These are phyloP conservation scores for Cetonia aurata DNA, from an alignment of 2,888 invertebrate genomes.

Conservation along the genomic window DNA sequence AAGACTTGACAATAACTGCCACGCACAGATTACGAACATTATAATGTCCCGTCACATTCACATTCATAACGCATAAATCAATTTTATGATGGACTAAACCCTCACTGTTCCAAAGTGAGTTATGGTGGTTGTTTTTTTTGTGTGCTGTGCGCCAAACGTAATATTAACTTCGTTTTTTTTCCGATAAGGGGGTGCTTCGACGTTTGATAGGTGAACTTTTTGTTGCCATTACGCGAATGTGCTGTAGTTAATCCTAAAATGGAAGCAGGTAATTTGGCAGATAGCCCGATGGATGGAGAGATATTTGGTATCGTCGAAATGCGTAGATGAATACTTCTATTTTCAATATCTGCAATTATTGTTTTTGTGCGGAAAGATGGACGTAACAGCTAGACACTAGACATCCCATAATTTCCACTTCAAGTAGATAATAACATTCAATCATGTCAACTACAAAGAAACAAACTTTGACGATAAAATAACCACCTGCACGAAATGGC, in stretches of 20 bases:
- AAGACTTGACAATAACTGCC: conserved; percentile 39
- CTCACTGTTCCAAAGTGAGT: conserved; percentile 15
- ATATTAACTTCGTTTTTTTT: conserved; percentile 13
- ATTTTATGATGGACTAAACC: conserved; percentile 36
- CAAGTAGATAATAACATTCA: background rate
- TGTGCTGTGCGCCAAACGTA: background rate
- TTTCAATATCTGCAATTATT: too few relatives aligned
- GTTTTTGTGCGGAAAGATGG: too few relatives aligned
- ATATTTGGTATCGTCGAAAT: too few relatives aligned
- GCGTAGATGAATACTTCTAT: background rate
- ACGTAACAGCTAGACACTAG: background rate
- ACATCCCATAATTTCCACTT: background rate
- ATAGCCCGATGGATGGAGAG: background rate
- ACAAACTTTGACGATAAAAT: background rate
- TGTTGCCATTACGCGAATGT: background rate
- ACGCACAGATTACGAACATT: conserved; percentile 32
- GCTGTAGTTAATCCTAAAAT: background rate
- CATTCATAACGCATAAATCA: conserved; percentile 36
- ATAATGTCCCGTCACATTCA: conserved; percentile 32
- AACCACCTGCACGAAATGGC: too few relatives aligned
- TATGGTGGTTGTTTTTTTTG: conserved; percentile 19
- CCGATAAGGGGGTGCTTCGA: background rate
- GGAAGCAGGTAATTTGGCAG: background rate
- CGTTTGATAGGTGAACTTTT: background rate
- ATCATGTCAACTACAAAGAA: background rate